A percentile compares a stretch with the other conserved stretches of the same genome.
phyloP scores from a whole-genome alignment of 2,888 invertebrate genomes.

The Atethmia centrago region DNA sequence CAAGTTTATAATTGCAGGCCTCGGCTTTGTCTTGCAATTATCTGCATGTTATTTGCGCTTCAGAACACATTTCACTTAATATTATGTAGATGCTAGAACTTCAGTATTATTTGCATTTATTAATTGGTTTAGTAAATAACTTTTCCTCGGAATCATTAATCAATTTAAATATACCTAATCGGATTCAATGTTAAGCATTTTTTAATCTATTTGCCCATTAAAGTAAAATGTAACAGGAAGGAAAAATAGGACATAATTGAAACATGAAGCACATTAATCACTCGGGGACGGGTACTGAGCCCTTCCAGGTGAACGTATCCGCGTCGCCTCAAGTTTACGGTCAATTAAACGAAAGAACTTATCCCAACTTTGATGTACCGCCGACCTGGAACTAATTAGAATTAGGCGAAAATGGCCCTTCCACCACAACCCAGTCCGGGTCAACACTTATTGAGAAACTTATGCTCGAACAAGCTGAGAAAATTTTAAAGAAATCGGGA shows the following conservation, averaged over 20 bases:
- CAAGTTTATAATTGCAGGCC: constrained; percentile 33
- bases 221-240: constrained; percentile 2
- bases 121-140: constrained; percentile 21
- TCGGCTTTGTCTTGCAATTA: constrained; percentile 30
- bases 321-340: constrained; percentile 79
- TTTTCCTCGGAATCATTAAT: background rate
- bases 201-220: constrained; percentile 12
- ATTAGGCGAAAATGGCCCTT: constrained; percentile 80
- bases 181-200: background rate
- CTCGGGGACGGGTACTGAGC: constrained; percentile 44
- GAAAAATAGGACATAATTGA: constrained; percentile 40
- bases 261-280: constrained; percentile 69
- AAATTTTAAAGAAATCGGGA: constrained; percentile 65
- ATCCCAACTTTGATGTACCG: constrained; percentile 84
- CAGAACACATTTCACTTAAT: constrained; percentile 24
- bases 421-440: constrained; percentile 65
- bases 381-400: constrained; percentile 86
- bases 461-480: constrained; percentile 67
- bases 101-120: constrained; percentile 13
- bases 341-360: constrained; percentile 86
- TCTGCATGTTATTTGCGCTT: constrained; percentile 36
- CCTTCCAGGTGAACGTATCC: constrained; percentile 78
- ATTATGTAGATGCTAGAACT: constrained; percentile 12
- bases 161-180: background rate
- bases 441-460: constrained; percentile 73